Evolutionary conservation across 2,888 invertebrate species (phyloP), one percentile per base, ranked within the genome.

Genomic region (Tenthredo notha): DNA sequence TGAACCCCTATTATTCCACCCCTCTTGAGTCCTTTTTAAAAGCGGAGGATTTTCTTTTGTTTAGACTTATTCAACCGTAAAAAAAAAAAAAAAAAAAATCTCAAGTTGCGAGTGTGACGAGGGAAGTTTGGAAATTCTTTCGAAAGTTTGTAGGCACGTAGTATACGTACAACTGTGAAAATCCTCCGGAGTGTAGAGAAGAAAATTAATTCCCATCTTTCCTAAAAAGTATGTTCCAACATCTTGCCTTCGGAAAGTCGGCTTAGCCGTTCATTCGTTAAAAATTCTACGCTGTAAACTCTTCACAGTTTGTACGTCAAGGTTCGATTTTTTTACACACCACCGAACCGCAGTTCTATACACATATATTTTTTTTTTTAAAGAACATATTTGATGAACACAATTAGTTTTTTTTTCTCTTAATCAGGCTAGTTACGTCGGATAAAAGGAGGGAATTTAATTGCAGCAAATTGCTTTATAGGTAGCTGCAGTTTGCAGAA

Each of bases 171-270:
- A 18, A 21, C 18, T 25, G 50, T 6, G 47, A n/a, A n/a, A 77
- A 77, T 29, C 33, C 18, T 54, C 77, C 29, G 50, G 50, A 77
- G 33, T 50, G 15, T 50, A 50, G 80, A 80, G 80, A 21, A 80
- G 58, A 80, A 58, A 80, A 80, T 80, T 80, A 80, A 80, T 80
- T 61, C 80, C 80, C 74, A 74, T 74, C 43, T n/a, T 40, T 40
- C 18, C n/a, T 12, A 12, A 6, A 80, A 78, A 61, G 58, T 80
- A 80, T 61, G 80, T 61, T 61, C 40, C 80, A 61, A 61, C 58
- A 58, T 80, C 80, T 61, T 80, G 21, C 40, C 37, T 61, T 33
- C 2, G 61, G 25, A 61, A 61, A 80, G 61, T 40, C 80, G 58
- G 61, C 40, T 37, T 80, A 47, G 47, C 47, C 47, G 80, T 80